Conservation (phyloP, 2,797 vertebrate species). For the Euphonia xanthogaster region DNA sequence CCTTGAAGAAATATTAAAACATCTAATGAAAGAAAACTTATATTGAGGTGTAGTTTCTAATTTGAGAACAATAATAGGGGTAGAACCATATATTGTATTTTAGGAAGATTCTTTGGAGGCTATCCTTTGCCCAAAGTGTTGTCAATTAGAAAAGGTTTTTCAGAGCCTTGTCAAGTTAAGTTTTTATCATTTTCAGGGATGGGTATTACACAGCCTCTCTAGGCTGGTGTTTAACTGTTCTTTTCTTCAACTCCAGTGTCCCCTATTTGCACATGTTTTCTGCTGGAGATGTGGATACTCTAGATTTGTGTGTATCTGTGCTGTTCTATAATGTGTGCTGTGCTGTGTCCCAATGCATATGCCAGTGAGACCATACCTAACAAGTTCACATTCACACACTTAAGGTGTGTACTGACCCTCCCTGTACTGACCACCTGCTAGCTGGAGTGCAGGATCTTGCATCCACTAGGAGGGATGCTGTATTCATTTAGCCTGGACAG, state of each 20-base stretch:
- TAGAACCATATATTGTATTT: neutral
- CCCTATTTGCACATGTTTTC: neutral
- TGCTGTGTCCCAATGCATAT: rapidly evolving
- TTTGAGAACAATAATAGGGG: neutral
- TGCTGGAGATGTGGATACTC: neutral
- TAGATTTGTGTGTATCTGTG: neutral
- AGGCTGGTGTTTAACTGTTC: neutral
- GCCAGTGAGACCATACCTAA: neutral
- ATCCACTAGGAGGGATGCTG: neutral
- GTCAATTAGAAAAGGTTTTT: neutral
- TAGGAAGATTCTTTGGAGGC: neutral
- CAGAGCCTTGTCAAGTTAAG: neutral
- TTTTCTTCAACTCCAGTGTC: neutral
- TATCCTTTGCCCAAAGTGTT: neutral
- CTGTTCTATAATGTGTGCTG: neutral
- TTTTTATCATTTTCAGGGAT: neutral
- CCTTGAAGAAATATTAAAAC: neutral
- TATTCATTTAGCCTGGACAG: neutral
- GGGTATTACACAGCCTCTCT: neutral
- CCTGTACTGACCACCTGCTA: neutral
- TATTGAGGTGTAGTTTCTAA: neutral
- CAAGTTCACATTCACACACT: rapidly evolving
- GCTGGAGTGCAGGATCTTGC: neutral
- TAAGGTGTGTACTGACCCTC: neutral
- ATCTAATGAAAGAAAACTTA: neutral